phyloP scores from a whole-genome alignment of 2,797 vertebrate genomes.

The Taenioides sp. region DNA sequence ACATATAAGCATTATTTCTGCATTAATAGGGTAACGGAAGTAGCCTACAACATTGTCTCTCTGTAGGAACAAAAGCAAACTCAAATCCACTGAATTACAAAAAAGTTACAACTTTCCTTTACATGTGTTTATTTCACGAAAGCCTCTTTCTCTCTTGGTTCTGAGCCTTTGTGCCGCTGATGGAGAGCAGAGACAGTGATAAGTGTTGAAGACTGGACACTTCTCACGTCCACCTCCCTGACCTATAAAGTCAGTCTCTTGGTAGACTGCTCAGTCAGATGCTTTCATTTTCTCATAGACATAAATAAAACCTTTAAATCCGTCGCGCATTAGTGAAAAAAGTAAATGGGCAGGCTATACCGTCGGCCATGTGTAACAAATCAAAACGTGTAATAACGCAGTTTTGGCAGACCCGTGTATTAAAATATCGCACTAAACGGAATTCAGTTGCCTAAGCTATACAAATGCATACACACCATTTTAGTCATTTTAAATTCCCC shows the following conservation, averaged over 20 bases:
- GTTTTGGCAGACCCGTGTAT: no score
- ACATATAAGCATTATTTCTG: not conserved
- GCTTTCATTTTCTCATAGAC: not conserved
- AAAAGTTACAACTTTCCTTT: no score
- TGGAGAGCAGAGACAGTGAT: conserved; percentile 35
- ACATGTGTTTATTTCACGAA: not conserved
- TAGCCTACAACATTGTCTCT: no score
- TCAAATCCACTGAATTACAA: no score
- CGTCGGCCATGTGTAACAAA: not conserved
- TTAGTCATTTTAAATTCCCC: no score
- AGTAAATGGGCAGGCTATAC: not conserved
- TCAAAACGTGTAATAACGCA: not conserved
- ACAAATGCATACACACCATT: no score
- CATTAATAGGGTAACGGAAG: not conserved
- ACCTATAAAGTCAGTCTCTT: conserved; percentile 21
- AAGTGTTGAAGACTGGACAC: conserved; percentile 29
- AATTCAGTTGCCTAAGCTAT: no score
- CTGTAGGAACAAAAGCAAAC: not conserved
- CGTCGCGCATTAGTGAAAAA: not conserved
- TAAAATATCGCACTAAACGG: no score
- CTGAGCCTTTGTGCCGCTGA: conserved; percentile 30
- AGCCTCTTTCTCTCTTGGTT: not conserved
- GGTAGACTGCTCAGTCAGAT: not conserved
- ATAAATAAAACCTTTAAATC: not conserved
- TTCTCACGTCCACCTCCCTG: conserved; percentile 39